Percentiles rank a stretch among this genome's conserved stretches.
phyloP scores from a whole-genome alignment of 2,113 vertebrate genomes.

The Budorcas taxicolor region DNA sequence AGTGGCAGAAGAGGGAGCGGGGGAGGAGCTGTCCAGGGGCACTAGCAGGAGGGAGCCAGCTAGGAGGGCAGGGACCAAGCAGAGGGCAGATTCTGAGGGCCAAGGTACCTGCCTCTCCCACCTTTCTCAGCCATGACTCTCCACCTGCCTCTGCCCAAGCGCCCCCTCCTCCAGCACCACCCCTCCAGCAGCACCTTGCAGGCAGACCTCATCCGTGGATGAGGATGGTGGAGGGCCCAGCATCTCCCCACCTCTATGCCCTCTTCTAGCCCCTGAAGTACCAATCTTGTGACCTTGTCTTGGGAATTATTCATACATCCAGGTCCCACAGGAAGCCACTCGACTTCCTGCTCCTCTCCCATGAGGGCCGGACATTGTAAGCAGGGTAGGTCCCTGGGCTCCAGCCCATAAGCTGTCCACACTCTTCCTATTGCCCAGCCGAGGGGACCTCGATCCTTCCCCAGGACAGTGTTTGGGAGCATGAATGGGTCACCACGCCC shows the following conservation, averaged over 20 bases:
- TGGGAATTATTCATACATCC: not conserved
- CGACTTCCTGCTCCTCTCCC: not conserved
- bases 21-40: not conserved
- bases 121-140: too few species aligned
- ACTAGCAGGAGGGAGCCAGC: not conserved
- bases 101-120: not conserved
- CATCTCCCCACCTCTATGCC: not conserved
- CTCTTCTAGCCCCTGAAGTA: not conserved
- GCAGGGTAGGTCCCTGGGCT: not conserved
- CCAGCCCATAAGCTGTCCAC: rapidly evolving
- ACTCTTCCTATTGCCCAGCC: not conserved
- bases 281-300: not conserved
- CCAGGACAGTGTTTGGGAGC: not conserved
- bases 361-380: not conserved
- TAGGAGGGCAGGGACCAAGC: not conserved
- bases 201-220: not conserved
- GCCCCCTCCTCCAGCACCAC: not conserved
- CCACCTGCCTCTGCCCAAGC: too few species aligned
- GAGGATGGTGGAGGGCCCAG: not conserved
- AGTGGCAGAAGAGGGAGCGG: not conserved
- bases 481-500: rapidly evolving
- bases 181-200: not conserved
- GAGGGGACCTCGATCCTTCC: not conserved
- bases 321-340: not conserved
- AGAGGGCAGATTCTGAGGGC: not conserved